phyloP scores from a whole-genome alignment of 1,140 invertebrate species.

The Cherax quadricarinatus region DNA sequence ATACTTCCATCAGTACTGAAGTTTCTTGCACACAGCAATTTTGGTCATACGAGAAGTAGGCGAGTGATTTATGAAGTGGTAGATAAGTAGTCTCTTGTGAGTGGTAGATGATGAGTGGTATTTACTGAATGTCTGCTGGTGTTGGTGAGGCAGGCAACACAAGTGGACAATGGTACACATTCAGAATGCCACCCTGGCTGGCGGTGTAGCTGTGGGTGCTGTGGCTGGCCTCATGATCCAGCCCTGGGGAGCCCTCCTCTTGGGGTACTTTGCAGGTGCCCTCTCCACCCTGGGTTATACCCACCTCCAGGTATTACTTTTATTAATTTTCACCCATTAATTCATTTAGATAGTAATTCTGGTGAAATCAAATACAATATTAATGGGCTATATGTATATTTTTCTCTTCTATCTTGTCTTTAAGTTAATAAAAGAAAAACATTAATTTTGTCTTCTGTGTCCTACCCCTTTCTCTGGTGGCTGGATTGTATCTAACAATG shows the following conservation, averaged over 20 bases:
- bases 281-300: constrained; percentile 79
- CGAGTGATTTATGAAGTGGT: too few relatives aligned
- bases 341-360: not conserved
- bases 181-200: constrained; percentile 75
- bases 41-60: too few relatives aligned
- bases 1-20: too few relatives aligned
- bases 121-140: not conserved
- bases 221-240: constrained; percentile 79
- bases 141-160: constrained; percentile 27
- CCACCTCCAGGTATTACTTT: constrained; percentile 76
- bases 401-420: not conserved
- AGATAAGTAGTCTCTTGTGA: too few relatives aligned
- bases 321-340: not conserved
- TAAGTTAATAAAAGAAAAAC: too few relatives aligned
- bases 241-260: constrained; percentile 79
- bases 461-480: too few relatives aligned
- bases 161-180: constrained; percentile 74
- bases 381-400: not conserved
- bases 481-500: not conserved
- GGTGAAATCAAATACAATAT: not conserved
- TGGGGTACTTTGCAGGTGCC: constrained; percentile 78
- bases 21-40: too few relatives aligned
- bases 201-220: constrained; percentile 80
- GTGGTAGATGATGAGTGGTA: not conserved
- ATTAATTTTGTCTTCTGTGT: too few relatives aligned